Evolutionary conservation across 92 coral and sea anemone species (phyloP).

Genomic region (Heliopora coerulea): DNA sequence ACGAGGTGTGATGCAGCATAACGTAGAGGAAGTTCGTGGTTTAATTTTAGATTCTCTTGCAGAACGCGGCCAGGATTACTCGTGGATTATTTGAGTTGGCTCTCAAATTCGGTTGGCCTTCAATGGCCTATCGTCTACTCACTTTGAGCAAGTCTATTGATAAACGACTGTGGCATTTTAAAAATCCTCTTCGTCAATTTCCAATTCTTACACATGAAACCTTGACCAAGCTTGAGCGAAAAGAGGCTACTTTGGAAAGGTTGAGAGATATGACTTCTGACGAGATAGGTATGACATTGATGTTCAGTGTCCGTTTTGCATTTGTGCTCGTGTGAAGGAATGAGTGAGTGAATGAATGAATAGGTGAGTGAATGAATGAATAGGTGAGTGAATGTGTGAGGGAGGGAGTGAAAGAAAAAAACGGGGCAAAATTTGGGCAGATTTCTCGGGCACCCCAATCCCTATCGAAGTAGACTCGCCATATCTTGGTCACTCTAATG

Average conservation of each 20-base stretch:
- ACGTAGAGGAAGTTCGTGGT: background rate
- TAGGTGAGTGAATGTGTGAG: background rate
- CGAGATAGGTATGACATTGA: slow-evolving; percentile 70
- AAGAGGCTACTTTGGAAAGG: slow-evolving; percentile 60
- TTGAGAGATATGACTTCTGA: slow-evolving; percentile 79
- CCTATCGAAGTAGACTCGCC: no score
- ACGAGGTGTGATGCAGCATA: background rate
- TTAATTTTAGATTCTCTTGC: background rate
- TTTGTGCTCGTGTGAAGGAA: background rate
- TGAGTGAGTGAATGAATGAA: no score
- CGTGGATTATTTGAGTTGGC: slow-evolving; percentile 92
- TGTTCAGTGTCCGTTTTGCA: background rate
- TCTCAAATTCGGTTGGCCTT: slow-evolving; percentile 75
- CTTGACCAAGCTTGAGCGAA: slow-evolving; percentile 68
- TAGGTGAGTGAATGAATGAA: no score
- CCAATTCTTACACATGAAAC: slow-evolving; percentile 72
- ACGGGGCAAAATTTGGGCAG: no score
- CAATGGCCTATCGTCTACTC: slow-evolving; percentile 72
- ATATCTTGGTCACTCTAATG: no score
- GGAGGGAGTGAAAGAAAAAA: no score
- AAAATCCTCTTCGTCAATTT: slow-evolving; percentile 90
- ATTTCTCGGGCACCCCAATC: no score
- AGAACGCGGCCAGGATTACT: slow-evolving; percentile 92
- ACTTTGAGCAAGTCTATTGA: slow-evolving; percentile 83
- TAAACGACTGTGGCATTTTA: slow-evolving; percentile 78